Evolutionary conservation across 2,797 vertebrate species (phyloP).

Genomic region (Hydrolagus colliei): DNA sequence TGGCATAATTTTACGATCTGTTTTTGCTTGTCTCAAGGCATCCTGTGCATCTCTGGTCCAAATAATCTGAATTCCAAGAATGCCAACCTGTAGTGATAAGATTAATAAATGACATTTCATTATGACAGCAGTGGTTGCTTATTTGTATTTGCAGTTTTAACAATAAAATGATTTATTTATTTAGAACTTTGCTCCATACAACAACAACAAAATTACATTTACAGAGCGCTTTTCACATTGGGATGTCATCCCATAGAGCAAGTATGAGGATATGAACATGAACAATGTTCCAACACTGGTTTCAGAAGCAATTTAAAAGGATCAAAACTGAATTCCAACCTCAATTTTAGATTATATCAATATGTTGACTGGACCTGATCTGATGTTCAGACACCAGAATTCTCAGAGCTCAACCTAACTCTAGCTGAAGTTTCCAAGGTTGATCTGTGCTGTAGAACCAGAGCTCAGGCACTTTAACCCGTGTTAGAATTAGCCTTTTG

Average conservation of each 20-base stretch:
- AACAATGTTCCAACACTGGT: not conserved
- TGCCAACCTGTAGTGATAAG: slow-evolving; percentile 65
- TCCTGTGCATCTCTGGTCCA: slow-evolving; percentile 90
- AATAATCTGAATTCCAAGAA: slow-evolving; percentile 93
- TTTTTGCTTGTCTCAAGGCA: slow-evolving; percentile 73
- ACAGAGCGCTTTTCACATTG: no score
- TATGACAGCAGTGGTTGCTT: not conserved
- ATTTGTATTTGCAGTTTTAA: not conserved
- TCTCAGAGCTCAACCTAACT: not conserved
- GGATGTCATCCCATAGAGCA: not conserved
- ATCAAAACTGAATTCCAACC: not conserved
- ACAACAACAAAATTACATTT: not conserved
- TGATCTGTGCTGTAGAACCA: not conserved
- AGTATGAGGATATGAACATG: no score
- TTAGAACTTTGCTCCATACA: not conserved
- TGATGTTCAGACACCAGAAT: not conserved
- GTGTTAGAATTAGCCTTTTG: not conserved
- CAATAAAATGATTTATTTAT: not conserved
- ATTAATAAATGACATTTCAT: no score
- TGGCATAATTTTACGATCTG: slow-evolving; percentile 83
- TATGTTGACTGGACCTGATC: not conserved
- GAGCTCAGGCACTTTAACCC: not conserved
- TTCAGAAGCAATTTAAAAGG: not conserved
- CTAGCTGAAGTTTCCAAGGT: not conserved
- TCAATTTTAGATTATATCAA: not conserved